Evolutionary conservation across 2,797 vertebrate genomes (phyloP), one percentile per base, ranked within the genome.

Genomic region (Leptodactylus fallax): DNA sequence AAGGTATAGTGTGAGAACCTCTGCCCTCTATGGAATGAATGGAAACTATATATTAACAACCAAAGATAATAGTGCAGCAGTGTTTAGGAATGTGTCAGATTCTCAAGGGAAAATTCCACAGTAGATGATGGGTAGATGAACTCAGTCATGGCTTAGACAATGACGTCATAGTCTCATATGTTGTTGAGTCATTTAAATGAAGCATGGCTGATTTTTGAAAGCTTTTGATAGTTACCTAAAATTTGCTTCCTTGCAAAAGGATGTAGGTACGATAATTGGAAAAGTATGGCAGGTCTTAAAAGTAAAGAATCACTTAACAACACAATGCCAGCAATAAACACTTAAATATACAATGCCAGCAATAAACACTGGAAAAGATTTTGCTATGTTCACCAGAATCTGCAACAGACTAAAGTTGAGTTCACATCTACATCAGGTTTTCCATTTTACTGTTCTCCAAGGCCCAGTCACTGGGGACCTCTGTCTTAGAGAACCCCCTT

Each of bases 91-190:
- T 74, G 53, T 45, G 19, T 74, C 65, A 45, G 1, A 21, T 5
- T 47, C 23, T 45, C 51, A 61, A 23, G 82, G 19, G 55, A 27
- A 47, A 61, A 51, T 11, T 53, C 1, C 47, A 1, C 3, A 49
- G 36, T 60, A 51, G 56, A 76, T 47, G 12, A 45, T 84, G 19
- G 69, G 53, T 11, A 58, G 69, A 45, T 58, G 25, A 45, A 72
- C 14, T 60, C 27, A 60, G 19, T 83, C 11, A 60, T 36, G 82
- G 36, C 3, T 72, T 25, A 63, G 83, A 61, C 69, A 49, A 49
- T 60, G 51, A 69, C 63, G 45, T 82, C 63, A 82, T 67, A 67
- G 61, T 45, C 56, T 77, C 55, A 19, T 74, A 47, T 76, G 71
- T 51, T 10, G 17, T 61, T 85, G 21, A 76, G 55, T 84, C 82